Conservation (phyloP, 2,888 invertebrate genomes). For the Caenorhabditis becei region DNA sequence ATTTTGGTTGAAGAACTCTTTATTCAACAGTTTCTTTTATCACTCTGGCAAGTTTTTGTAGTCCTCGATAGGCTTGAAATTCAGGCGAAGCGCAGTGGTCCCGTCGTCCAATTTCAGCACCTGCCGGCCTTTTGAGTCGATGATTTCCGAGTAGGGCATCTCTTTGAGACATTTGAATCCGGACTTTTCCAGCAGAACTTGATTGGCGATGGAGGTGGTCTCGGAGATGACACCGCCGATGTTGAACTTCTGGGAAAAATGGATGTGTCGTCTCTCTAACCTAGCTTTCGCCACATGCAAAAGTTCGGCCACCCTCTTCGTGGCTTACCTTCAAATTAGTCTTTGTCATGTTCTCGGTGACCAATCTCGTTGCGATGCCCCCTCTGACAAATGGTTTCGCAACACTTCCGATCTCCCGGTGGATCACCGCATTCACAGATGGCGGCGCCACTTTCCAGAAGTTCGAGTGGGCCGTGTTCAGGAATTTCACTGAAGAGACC, state of each 20-base stretch:
- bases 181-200: conserved; percentile 28
- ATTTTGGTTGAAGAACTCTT: neutral
- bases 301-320: too few relatives aligned
- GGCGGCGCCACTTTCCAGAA: conserved; percentile 43
- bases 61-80: conserved; percentile 42
- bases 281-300: too few relatives aligned
- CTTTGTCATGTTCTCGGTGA: conserved; percentile 31
- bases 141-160: conserved; percentile 30
- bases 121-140: conserved; percentile 37
- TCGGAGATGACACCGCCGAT: conserved; percentile 43
- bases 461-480: conserved; percentile 29
- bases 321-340: conserved; percentile 22
- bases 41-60: conserved; percentile 37
- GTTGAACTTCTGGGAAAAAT: conserved; percentile 30
- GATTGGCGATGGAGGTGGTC: conserved; percentile 39
- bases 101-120: conserved; percentile 43
- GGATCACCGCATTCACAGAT: neutral
- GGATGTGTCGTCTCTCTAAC: too few relatives aligned
- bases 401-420: conserved; percentile 36
- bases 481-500: conserved; percentile 28
- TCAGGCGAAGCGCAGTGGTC: conserved; percentile 26
- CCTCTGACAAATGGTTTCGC: conserved; percentile 17
- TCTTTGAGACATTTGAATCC: conserved; percentile 49
- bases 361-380: conserved; percentile 32
- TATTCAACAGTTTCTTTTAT: neutral